Conservation (phyloP, 2,888 invertebrate species). For the Norana najaformis region DNA sequence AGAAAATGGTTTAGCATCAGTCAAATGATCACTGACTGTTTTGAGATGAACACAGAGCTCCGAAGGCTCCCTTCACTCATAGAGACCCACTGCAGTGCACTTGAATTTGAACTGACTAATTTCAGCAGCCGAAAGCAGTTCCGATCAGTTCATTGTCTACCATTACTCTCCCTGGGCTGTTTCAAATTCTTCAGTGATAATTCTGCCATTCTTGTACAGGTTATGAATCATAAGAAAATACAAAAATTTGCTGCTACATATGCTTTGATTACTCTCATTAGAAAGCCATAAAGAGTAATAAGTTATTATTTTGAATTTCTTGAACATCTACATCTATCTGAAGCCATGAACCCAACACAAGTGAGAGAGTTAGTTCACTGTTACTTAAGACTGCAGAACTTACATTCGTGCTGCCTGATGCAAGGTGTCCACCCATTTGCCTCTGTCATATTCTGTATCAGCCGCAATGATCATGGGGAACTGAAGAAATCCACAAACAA, state of each 20-base stretch:
- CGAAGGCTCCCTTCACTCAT: too few relatives aligned
- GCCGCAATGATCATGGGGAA: slow-evolving; percentile 54
- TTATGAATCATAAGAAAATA: too few relatives aligned
- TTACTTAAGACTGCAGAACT: slow-evolving; percentile 43
- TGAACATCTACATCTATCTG: neutral
- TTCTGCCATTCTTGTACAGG: neutral
- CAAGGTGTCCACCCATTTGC: slow-evolving; percentile 57
- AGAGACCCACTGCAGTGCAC: too few relatives aligned
- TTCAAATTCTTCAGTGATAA: neutral
- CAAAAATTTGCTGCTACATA: too few relatives aligned
- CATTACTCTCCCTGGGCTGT: neutral
- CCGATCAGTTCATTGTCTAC: too few relatives aligned
- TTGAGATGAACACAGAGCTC: too few relatives aligned
- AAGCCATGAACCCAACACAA: neutral
- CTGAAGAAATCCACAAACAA: slow-evolving; percentile 45
- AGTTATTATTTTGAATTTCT: neutral
- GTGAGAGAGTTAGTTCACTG: neutral
- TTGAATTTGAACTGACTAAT: too few relatives aligned
- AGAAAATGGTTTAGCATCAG: too few relatives aligned
- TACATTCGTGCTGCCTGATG: slow-evolving; percentile 59
- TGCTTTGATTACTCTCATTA: too few relatives aligned
- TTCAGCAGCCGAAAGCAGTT: too few relatives aligned
- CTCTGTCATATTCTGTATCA: slow-evolving; percentile 58
- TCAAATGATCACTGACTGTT: too few relatives aligned
- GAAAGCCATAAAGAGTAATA: too few relatives aligned